Evolutionary conservation across 2,888 invertebrate species (phyloP).

Genomic region (Lagria hirta): DNA sequence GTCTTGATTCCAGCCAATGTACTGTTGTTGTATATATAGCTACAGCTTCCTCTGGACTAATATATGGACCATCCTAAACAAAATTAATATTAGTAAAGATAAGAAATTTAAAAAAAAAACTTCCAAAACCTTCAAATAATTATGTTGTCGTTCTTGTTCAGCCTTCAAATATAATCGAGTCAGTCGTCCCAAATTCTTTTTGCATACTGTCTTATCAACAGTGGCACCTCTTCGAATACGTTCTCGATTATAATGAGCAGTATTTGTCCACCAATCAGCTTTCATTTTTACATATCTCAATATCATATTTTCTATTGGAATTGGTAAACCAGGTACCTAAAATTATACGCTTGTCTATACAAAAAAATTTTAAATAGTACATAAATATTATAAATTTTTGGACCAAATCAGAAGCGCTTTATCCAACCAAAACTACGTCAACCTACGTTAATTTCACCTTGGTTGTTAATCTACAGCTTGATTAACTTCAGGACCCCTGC

Average conservation of each 20-base stretch:
- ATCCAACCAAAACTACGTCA: slow-evolving; percentile 19
- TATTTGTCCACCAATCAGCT: slow-evolving; percentile 99
- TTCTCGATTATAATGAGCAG: slow-evolving; percentile 99
- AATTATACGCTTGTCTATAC: slow-evolving; percentile 2
- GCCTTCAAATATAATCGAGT: slow-evolving; percentile 96
- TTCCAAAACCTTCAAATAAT: slow-evolving; percentile 97
- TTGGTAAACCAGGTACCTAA: slow-evolving; percentile 94
- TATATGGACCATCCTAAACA: slow-evolving; percentile 91
- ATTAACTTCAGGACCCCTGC: slow-evolving; percentile 40
- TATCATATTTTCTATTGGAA: slow-evolving; percentile 99
- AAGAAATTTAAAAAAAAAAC: slow-evolving; percentile 20
- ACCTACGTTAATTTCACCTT: slow-evolving; percentile 19
- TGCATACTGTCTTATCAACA: slow-evolving; percentile 99
- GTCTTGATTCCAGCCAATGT: slow-evolving; percentile 97
- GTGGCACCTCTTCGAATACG: slow-evolving; percentile 98
- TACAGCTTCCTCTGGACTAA: slow-evolving; percentile 99
- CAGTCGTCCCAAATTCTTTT: slow-evolving; percentile 98
- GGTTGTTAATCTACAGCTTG: slow-evolving; percentile 31
- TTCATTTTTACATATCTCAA: slow-evolving; percentile 99
- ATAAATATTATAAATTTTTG: slow-evolving; percentile 1
- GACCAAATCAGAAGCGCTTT: slow-evolving; percentile 20
- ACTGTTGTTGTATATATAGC: slow-evolving; percentile 99
- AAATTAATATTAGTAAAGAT: slow-evolving; percentile 11
- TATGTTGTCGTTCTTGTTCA: slow-evolving; percentile 98
- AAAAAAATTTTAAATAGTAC: slow-evolving; percentile 3